Base-by-base conservation (phyloP, 1,140 invertebrate genomes). In the Ceratina calcarata region DNA sequence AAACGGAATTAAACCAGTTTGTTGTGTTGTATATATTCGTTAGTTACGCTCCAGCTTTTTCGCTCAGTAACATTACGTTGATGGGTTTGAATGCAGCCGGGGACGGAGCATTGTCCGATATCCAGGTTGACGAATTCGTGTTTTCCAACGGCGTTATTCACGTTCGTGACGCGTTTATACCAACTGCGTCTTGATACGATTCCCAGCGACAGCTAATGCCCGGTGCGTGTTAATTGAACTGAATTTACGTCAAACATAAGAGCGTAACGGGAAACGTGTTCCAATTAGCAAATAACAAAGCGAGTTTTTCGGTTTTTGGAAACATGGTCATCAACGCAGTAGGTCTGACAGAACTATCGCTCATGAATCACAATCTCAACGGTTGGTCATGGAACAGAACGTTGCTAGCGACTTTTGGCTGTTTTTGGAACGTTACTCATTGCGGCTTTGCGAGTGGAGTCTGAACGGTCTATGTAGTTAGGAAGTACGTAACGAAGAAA, bases 401-500 rank as follows among this genome's bases (percentile, higher is more conserved):
- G 37, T 27, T 64, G 70, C 49, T 2, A 37, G 32, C 6, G 37
- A 6, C 69, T 12, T 16, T 61, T 53, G 69, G 55, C 58, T 73
- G 72, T 81, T 85, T 78, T 84, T 67, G 37, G 16, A 65, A 78
- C 66, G 69, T 81, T 74, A 20, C 64, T 58, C 51, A 66, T 53
- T 13, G 51, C 55, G 60, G 13, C 24, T 81, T 45, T 27, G 80
- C 65, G 81, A 85, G 84, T 73, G 81, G 58, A 53, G 70, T 51
- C 55, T 86, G 83, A 83, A 86, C 81, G 70, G 78, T 83, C 78
- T 49, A 53, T 67, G 74, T 16, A 6, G 53, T 1, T 32, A 32
- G 22, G 61, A 58, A 57, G 58, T 74, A 78, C 70, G 69, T 22
- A 65, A 74, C 77, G 83, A 81, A 86, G 81, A 61, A 81, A 70